These are phyloP conservation scores for Bolinopsis microptera DNA, from an alignment of 37 sponge, comb jelly and placozoan genomes.

Conservation along the genomic window DNA sequence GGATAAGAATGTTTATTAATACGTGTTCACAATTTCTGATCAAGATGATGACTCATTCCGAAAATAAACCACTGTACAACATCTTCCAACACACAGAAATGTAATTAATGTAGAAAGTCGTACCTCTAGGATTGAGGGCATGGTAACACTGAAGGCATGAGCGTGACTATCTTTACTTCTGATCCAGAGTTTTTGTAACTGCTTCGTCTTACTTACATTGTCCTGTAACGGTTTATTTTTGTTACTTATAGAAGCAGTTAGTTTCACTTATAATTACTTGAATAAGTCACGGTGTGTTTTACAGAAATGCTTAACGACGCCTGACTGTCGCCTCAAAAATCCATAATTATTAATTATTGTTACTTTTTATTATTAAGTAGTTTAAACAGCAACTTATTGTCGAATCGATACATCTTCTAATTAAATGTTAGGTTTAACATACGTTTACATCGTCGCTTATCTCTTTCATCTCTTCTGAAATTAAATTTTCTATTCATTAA, in stretches of 20 bases:
- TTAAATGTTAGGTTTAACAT: no score
- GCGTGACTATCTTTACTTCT: conserved; percentile 27
- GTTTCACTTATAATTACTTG: neutral
- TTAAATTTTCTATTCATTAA: no score
- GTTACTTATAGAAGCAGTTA: neutral
- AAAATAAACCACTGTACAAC: no score
- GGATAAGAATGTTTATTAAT: no score
- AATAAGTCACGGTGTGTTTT: neutral
- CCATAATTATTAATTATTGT: no score
- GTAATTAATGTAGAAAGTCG: no score
- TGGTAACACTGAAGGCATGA: conserved; percentile 55
- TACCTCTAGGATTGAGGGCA: conserved; percentile 51
- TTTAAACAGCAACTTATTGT: no score
- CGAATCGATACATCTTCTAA: no score
- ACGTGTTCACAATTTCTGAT: no score
- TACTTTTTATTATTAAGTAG: no score
- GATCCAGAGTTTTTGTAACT: conserved; percentile 63
- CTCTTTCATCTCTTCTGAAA: conserved; percentile 62
- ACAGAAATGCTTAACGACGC: neutral
- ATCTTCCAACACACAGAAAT: no score
- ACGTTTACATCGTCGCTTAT: conserved; percentile 8
- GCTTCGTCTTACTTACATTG: conserved; percentile 8
- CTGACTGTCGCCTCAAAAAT: neutral
- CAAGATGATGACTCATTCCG: no score
- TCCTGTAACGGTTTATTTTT: neutral